Base-by-base conservation (phyloP, 2,113 vertebrate genomes). In the Serinus canaria region DNA sequence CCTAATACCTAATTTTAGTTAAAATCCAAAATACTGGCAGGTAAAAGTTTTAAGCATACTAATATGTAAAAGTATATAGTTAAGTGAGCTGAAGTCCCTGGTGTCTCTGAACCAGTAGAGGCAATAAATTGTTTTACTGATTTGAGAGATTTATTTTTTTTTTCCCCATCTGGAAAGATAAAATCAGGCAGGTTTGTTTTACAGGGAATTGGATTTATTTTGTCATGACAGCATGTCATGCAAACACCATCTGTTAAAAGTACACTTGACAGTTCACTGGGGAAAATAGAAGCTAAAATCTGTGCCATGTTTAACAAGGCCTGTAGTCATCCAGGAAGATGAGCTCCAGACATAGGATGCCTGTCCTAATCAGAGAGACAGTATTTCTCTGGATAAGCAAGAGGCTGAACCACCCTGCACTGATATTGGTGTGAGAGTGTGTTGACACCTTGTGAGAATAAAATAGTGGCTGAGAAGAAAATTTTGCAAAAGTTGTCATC, bases 181-280 rank as follows among this genome's bases (percentile, higher is more conserved):
- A 63, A 91, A 70, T 64, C 23, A 77, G 56, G 46, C 35, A 72
- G 35, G 60, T 69, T 93, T 84, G 13, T 83, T 91, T 94, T 75
- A 27, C 37, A 77, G 60, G 58, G 56, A 93, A 72, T 50, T 82
- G 33, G 33, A 91, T 92, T 84, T 90, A 66, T 89, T 89, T 84
- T 95, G 27, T 92, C 83, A 37, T 67, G 90, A 90, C 87, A 94
- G 56, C 30, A 67, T 89, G 83, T 73, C 94, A 79, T 20, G 3
- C 47, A 73, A 63, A 46, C 59, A 90, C 82, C 83, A 91, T 92
- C 83, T 94, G 82, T 94, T 90, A 75, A 78, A 90, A 88, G 35
- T 50, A 15, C 11, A 22, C n/a, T 92, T 90, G 67, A 83, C 60
- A 75, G 55, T 72, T 80, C 69, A 69, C 21, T 49, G 33, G 74